A percentile compares a stretch with the other conserved stretches of the same genome.
These are phyloP conservation scores for Luidia sarsii DNA, from an alignment of 53 echinoderm and acorn worm genomes.

Conservation along the genomic window DNA sequence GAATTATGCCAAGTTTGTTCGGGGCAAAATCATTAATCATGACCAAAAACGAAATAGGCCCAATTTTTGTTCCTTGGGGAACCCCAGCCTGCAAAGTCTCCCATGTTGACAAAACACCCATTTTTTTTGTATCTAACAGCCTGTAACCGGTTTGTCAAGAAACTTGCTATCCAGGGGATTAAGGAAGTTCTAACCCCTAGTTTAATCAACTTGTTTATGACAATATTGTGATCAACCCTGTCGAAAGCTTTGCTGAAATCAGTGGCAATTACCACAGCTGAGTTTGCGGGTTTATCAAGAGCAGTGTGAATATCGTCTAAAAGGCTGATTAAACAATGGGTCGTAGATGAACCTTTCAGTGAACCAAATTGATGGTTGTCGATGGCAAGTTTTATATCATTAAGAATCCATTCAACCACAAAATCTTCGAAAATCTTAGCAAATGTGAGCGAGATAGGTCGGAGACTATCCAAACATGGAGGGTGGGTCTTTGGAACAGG, in stretches of 20 bases:
- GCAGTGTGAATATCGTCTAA: background rate
- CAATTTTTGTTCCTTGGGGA: slow-evolving; percentile 36
- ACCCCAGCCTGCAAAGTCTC: slow-evolving; percentile 12
- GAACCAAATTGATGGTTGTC: slow-evolving; percentile 25
- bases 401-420: slow-evolving; percentile 7
- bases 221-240: background rate
- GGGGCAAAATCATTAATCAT: slow-evolving; percentile 12
- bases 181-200: slow-evolving; percentile 15
- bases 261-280: background rate
- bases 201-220: slow-evolving; percentile 11
- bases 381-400: slow-evolving; percentile 4
- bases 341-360: slow-evolving; percentile 18
- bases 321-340: slow-evolving; percentile 12
- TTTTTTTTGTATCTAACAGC: background rate
- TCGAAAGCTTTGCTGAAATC: slow-evolving; percentile 29
- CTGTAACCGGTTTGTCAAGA: background rate
- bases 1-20: background rate
- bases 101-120: background rate
- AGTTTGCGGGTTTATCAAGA: background rate
- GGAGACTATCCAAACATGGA: slow-evolving; percentile 7
- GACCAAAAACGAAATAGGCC: slow-evolving; percentile 17
- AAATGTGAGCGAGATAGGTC: slow-evolving; percentile 23
- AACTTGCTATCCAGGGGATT: slow-evolving; percentile 31
- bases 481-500: slow-evolving; percentile 1
- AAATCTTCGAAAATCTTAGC: slow-evolving; percentile 23